Conservation (phyloP, 2,797 vertebrate species). For the Sebastes minor region DNA sequence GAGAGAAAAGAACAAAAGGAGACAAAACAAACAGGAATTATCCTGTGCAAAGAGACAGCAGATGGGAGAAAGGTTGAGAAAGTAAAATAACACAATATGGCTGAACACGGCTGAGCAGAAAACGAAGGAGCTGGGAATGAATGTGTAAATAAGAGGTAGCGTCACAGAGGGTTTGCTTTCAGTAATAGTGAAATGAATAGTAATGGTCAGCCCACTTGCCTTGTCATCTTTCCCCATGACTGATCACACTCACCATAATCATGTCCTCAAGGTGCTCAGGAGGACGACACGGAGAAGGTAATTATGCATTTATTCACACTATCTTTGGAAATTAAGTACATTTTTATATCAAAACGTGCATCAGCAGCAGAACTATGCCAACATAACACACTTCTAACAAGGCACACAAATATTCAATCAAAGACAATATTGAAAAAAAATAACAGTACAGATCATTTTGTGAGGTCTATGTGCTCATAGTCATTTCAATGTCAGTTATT, state of each 20-base stretch:
- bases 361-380: not conserved
- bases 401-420: not conserved
- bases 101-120: constrained; percentile 12
- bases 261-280: constrained; percentile 10
- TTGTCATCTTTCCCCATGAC: constrained; percentile 26
- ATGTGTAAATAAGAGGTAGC: constrained; percentile 12
- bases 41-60: constrained; percentile 21
- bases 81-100: constrained; percentile 12
- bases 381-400: not conserved
- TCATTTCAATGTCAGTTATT: not conserved
- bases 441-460: not conserved
- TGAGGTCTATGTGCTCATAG: not conserved
- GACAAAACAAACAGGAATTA: constrained; percentile 9
- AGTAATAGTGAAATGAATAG: constrained; percentile 37
- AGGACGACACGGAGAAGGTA: constrained; percentile 1
- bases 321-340: constrained; percentile 3
- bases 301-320: constrained; percentile 19
- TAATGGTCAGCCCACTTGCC: constrained; percentile 35
- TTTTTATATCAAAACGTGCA: constrained; percentile 20
- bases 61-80: constrained; percentile 11
- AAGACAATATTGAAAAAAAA: not conserved
- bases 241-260: constrained; percentile 26
- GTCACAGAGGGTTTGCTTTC: constrained; percentile 10
- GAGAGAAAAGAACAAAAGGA: not conserved
- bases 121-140: not conserved